These are phyloP conservation scores for Hydroisotoma schaefferi DNA, from an alignment of 2,888 invertebrate species.

Conservation along the genomic window DNA sequence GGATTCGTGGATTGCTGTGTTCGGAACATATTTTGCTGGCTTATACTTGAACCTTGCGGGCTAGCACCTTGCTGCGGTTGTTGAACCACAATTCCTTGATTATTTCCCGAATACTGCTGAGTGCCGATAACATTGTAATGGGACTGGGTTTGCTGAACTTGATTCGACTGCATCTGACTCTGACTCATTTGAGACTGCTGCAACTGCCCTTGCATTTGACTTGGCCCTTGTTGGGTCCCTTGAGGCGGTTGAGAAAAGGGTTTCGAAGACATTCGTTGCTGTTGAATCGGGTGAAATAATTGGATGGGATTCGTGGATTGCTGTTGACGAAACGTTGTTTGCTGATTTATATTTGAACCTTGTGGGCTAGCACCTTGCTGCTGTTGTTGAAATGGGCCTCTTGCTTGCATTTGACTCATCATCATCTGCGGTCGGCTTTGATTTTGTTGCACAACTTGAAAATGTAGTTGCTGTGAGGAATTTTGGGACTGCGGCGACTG, in stretches of 20 bases:
- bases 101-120: constrained; percentile 15
- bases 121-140: constrained; percentile 13
- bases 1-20: constrained; percentile 13
- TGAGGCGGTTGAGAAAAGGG: constrained; percentile 25
- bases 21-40: constrained; percentile 7
- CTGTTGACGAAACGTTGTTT: constrained; percentile 10
- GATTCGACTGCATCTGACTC: background rate
- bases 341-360: no score
- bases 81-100: background rate
- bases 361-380: no score
- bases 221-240: constrained; percentile 4
- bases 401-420: constrained; percentile 22
- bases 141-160: constrained; percentile 12
- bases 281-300: constrained; percentile 14
- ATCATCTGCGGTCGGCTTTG: constrained; percentile 11
- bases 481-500: constrained; percentile 17
- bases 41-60: no score
- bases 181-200: constrained; percentile 8
- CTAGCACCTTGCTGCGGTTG: constrained; percentile 7
- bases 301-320: constrained; percentile 14
- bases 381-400: constrained; percentile 17
- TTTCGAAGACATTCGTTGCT: constrained; percentile 15
- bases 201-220: constrained; percentile 10
- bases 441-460: constrained; percentile 9
- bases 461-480: constrained; percentile 22